These are phyloP conservation scores for Coptodon bakossiorum DNA, from an alignment of 2,113 vertebrate genomes.

Conservation along the genomic window DNA sequence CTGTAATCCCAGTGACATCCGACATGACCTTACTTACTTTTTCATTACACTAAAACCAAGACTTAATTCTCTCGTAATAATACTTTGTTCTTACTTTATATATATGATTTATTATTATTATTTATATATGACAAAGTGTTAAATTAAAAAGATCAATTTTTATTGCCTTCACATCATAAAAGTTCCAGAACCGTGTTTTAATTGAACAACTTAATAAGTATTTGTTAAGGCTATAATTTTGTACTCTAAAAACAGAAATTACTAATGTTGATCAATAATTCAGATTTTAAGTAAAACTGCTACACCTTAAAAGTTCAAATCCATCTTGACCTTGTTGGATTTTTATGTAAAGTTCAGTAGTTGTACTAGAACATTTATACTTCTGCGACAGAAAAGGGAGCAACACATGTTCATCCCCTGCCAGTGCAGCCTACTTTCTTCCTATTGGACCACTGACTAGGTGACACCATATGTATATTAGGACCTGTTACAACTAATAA, in stretches of 20 bases:
- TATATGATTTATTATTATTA: background rate
- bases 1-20: background rate
- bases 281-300: background rate
- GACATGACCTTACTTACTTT: background rate
- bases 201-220: background rate
- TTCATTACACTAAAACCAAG: background rate
- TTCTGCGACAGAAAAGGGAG: background rate
- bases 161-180: background rate
- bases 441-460: background rate
- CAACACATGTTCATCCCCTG: background rate
- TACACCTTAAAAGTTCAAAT: background rate
- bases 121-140: background rate
- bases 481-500: background rate
- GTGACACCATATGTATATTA: background rate
- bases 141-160: fast-evolving
- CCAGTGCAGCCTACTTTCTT: background rate
- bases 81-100: background rate
- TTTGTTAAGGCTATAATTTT: background rate
- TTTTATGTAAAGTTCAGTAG: background rate
- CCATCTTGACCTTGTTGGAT: background rate
- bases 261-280: background rate
- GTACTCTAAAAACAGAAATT: background rate
- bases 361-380: background rate
- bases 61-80: background rate
- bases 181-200: background rate